Conservation (phyloP, 2,113 vertebrate genomes). For the Limanda limanda region DNA sequence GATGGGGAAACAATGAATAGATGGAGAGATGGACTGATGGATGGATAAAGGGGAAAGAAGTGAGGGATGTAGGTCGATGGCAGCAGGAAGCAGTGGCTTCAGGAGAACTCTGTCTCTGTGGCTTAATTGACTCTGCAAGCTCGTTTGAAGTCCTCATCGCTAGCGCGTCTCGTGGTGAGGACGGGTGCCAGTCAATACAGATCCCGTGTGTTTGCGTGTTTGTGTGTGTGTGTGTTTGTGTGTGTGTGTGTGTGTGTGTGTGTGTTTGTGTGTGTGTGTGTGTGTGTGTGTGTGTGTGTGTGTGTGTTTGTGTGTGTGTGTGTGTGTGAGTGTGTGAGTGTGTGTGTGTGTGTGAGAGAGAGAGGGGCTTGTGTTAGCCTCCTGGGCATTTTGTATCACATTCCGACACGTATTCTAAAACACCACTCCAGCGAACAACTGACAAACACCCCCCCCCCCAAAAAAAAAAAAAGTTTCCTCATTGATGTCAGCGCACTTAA, state of each 20-base stretch:
- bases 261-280: slow-evolving; percentile 12
- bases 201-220: too few relatives aligned
- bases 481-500: slow-evolving; percentile 9
- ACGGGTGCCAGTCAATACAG: slow-evolving; percentile 40
- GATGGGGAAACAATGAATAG: slow-evolving; percentile 42
- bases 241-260: slow-evolving; percentile 15
- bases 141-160: slow-evolving; percentile 57
- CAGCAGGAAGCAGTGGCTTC: slow-evolving; percentile 64
- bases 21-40: slow-evolving; percentile 34
- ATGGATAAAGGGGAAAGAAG: slow-evolving; percentile 24
- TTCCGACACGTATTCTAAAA: slow-evolving; percentile 16
- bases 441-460: slow-evolving; percentile 5
- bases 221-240: too few relatives aligned
- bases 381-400: slow-evolving; percentile 22
- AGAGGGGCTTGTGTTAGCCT: slow-evolving; percentile 10
- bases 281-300: slow-evolving; percentile 13
- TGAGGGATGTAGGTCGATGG: slow-evolving; percentile 55
- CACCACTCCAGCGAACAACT: slow-evolving; percentile 12
- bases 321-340: slow-evolving; percentile 6
- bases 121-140: slow-evolving; percentile 58
- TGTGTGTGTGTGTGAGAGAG: slow-evolving; percentile 23
- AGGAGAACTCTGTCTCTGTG: slow-evolving; percentile 54
- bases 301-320: slow-evolving; percentile 15
- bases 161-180: slow-evolving; percentile 30
- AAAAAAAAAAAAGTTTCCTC: not conserved